phyloP scores from a whole-genome alignment of 2,113 vertebrate genomes.

The Grammomys surdaster region DNA sequence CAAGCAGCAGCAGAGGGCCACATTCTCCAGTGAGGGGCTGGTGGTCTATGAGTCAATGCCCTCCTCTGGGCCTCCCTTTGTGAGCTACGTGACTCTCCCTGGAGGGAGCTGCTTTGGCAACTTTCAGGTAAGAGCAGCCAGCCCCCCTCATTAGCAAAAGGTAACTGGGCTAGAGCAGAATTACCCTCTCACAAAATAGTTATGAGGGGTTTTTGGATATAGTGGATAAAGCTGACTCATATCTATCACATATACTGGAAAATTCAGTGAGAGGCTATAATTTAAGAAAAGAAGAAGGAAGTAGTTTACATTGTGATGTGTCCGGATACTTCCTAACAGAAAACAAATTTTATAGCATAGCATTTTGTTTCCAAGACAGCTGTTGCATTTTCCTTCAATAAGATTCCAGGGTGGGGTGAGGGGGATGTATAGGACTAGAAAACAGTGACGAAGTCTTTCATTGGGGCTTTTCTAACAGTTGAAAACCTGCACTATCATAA shows the following conservation, averaged over 20 bases:
- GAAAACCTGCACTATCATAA: background rate
- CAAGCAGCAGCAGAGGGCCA: conserved; percentile 87
- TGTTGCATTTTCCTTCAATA: conserved; percentile 8
- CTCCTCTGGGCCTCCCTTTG: conserved; percentile 88
- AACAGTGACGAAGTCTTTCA: background rate
- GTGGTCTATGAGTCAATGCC: conserved; percentile 92
- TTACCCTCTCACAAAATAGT: background rate
- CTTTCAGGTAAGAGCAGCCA: conserved; percentile 89
- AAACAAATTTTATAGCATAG: conserved; percentile 41
- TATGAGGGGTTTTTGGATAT: background rate
- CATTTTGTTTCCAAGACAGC: conserved; percentile 8
- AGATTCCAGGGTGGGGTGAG: background rate
- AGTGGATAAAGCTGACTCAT: background rate
- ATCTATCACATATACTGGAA: background rate
- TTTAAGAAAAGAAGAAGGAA: background rate
- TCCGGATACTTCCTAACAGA: conserved; percentile 26
- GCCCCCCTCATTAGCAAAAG: background rate
- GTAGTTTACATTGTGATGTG: background rate
- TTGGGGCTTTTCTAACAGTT: background rate
- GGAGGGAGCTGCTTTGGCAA: conserved; percentile 96
- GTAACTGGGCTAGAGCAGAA: background rate
- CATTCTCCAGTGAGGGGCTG: conserved; percentile 85
- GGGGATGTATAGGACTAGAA: background rate
- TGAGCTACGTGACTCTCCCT: conserved; percentile 94
- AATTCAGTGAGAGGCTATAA: background rate